These are phyloP conservation scores for Paratilapia polleni DNA, from an alignment of 2,113 vertebrate genomes.

Conservation along the genomic window DNA sequence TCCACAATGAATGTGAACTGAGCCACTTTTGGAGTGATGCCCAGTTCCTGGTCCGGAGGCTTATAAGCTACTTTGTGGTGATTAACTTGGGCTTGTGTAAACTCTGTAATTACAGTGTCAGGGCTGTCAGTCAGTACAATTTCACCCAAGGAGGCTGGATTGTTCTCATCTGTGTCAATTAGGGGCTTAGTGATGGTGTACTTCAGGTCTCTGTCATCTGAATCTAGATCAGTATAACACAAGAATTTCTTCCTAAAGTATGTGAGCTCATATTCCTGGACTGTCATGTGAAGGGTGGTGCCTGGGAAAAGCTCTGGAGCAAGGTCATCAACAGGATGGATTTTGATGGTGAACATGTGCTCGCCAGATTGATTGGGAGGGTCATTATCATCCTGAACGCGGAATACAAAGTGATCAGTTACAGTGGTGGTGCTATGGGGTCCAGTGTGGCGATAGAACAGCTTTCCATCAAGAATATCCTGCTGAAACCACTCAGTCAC, in stretches of 20 bases:
- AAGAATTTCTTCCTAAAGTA: conserved; percentile 87
- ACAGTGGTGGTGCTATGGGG: conserved; percentile 75
- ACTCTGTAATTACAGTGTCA: conserved; percentile 85
- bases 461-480: conserved; percentile 84
- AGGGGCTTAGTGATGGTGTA: conserved; percentile 88
- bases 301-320: conserved; percentile 85
- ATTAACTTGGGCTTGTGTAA: conserved; percentile 96
- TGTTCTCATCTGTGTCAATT: conserved; percentile 90
- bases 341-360: conserved; percentile 87
- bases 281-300: conserved; percentile 89
- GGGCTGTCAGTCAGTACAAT: conserved; percentile 90
- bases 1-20: conserved; percentile 93
- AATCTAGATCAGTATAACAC: conserved; percentile 92
- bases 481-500: conserved; percentile 85
- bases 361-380: conserved; percentile 85
- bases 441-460: conserved; percentile 83
- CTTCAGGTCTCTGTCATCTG: conserved; percentile 90
- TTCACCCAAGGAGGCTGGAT: conserved; percentile 81
- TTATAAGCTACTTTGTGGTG: conserved; percentile 95
- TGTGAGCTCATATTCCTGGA: conserved; percentile 92
- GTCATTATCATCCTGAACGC: conserved; percentile 84
- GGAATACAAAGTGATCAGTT: conserved; percentile 77
- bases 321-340: conserved; percentile 90
- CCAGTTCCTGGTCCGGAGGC: conserved; percentile 91
- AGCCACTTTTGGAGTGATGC: conserved; percentile 90